Evolutionary conservation across 2,888 invertebrate species (phyloP).

Genomic region (Herminia tarsipennalis): DNA sequence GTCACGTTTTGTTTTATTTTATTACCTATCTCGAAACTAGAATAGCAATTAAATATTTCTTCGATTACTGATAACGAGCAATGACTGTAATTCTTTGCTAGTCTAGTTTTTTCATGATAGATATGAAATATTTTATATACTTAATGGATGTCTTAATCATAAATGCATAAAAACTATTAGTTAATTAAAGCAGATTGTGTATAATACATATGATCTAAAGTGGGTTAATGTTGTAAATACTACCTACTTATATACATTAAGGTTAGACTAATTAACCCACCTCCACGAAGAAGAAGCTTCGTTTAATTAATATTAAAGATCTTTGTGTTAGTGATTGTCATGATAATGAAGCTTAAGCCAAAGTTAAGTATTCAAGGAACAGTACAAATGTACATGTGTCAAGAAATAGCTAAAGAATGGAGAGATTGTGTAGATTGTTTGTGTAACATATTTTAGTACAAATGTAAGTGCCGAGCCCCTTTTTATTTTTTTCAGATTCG

Average conservation of each 20-base stretch:
- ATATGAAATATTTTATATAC: conserved; percentile 18
- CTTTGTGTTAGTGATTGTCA: conserved; percentile 25
- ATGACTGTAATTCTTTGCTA: conserved; percentile 15
- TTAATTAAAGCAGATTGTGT: conserved; percentile 38
- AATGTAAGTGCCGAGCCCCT: conserved; percentile 3
- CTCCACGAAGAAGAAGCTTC: conserved; percentile 29
- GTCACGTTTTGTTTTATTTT: conserved; percentile 17
- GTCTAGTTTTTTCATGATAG: conserved; percentile 13
- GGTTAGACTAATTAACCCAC: conserved; percentile 30
- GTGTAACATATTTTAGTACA: background rate
- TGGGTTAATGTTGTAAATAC: conserved; percentile 29
- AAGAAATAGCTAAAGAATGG: background rate
- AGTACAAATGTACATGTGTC: conserved; percentile 32
- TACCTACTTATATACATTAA: conserved; percentile 24
- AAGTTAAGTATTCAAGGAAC: conserved; percentile 33
- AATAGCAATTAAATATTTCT: conserved; percentile 26
- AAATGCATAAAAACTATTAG: conserved; percentile 23
- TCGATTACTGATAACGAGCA: background rate
- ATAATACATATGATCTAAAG: conserved; percentile 40
- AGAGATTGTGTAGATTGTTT: conserved; percentile 7
- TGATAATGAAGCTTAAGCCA: conserved; percentile 48
- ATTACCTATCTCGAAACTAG: conserved; percentile 17
- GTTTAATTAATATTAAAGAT: conserved; percentile 1
- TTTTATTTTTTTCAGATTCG: background rate
- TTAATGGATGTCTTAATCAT: conserved; percentile 29